These are phyloP conservation scores for Polyergus mexicanus DNA, from an alignment of 1,140 invertebrate genomes.

Conservation along the genomic window DNA sequence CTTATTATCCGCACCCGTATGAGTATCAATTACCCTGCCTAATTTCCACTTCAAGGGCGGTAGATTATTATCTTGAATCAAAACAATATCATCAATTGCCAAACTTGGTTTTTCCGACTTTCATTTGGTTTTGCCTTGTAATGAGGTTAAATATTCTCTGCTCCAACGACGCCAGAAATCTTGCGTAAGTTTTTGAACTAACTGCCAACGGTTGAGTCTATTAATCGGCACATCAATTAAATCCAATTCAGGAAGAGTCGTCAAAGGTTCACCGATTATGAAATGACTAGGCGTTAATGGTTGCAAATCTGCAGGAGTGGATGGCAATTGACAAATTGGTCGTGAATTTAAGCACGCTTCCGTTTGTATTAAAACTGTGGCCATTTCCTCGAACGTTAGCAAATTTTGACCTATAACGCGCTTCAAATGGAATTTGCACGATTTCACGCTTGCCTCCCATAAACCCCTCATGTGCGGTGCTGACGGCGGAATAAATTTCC, in stretches of 20 bases:
- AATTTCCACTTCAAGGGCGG: too few relatives aligned
- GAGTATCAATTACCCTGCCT: too few relatives aligned
- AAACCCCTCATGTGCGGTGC: neutral
- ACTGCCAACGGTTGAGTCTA: neutral
- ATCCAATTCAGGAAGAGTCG: neutral
- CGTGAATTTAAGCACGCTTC: neutral
- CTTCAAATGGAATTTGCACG: neutral
- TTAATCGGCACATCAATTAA: neutral
- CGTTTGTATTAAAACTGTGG: neutral
- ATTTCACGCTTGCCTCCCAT: neutral
- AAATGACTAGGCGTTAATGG: neutral
- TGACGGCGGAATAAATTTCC: neutral
- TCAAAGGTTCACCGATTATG: neutral
- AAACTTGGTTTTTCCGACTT: too few relatives aligned
- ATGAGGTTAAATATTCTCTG: too few relatives aligned
- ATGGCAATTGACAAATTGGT: neutral
- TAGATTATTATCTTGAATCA: too few relatives aligned
- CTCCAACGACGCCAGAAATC: too few relatives aligned
- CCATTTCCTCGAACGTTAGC: neutral
- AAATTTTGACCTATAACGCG: neutral
- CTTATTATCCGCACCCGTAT: too few relatives aligned
- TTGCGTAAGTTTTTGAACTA: neutral
- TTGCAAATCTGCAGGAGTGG: neutral
- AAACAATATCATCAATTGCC: too few relatives aligned
- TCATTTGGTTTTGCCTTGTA: too few relatives aligned